Evolutionary conservation across 2,888 invertebrate species (phyloP).

Genomic region (Ferrisia virgata): DNA sequence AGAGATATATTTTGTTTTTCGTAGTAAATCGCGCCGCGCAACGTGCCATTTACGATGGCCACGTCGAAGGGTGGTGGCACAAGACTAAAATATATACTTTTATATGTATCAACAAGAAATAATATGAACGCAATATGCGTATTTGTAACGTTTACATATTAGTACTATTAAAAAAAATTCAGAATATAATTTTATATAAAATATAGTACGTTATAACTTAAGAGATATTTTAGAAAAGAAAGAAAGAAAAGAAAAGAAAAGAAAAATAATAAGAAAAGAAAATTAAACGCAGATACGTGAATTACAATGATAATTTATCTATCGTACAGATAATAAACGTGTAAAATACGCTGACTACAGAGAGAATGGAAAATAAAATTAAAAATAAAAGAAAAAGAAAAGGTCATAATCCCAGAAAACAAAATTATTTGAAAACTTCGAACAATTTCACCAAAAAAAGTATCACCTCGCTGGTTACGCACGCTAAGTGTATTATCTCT

Average conservation of each 20-base stretch:
- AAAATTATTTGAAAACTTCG: background rate
- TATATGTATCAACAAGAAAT: background rate
- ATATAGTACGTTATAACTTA: constrained; percentile 25
- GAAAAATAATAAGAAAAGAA: background rate
- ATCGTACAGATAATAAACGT: constrained; percentile 32
- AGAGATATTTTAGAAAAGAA: background rate
- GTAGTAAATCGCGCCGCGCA: background rate
- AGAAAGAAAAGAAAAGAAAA: background rate
- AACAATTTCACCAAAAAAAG: background rate
- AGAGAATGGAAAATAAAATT: background rate
- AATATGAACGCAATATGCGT: background rate
- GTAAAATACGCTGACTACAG: background rate
- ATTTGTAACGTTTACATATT: background rate
- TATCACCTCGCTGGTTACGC: background rate
- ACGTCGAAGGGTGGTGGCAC: background rate
- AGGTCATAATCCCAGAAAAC: background rate
- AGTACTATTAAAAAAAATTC: constrained; percentile 40
- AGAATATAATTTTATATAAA: constrained; percentile 33
- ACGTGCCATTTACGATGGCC: background rate
- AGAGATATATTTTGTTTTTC: background rate
- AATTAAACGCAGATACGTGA: constrained; percentile 20
- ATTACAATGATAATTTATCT: constrained; percentile 30
- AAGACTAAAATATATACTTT: background rate
- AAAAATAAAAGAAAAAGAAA: background rate
- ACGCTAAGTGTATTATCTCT: background rate